A percentile compares a stretch with the other conserved stretches of the same genome.
phyloP scores from a whole-genome alignment of 2,888 invertebrate species.

The Polyploca ridens region DNA sequence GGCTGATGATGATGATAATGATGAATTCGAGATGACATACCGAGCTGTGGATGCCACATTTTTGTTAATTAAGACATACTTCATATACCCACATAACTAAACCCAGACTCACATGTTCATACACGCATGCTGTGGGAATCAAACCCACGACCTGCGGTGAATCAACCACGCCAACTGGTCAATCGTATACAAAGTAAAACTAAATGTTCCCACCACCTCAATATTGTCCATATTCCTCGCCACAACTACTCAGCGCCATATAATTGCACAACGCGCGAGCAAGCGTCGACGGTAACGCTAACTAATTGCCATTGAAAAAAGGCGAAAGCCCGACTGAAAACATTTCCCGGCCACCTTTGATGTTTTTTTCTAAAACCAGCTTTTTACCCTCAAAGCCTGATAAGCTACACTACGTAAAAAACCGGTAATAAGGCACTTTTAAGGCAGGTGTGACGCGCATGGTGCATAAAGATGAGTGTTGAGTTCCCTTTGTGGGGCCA shows the following conservation, averaged over 20 bases:
- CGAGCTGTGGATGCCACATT: too few relatives aligned
- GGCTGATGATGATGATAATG: too few relatives aligned
- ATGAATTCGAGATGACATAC: too few relatives aligned
- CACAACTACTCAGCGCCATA: constrained; percentile 67
- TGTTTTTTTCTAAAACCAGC: constrained; percentile 69
- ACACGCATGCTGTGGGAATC: too few relatives aligned
- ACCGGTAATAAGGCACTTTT: constrained; percentile 80
- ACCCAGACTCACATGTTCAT: too few relatives aligned
- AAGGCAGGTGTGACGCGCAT: constrained; percentile 71
- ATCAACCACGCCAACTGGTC: too few relatives aligned
- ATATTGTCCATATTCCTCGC: constrained; percentile 12
- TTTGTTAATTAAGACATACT: too few relatives aligned
- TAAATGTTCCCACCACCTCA: too few relatives aligned
- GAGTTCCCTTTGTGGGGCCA: constrained; percentile 48
- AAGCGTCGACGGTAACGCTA: constrained; percentile 71
- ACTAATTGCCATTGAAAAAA: constrained; percentile 86
- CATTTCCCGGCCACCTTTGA: constrained; percentile 77
- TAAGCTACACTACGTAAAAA: constrained; percentile 76
- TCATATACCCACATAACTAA: too few relatives aligned
- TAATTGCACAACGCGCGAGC: constrained; percentile 79
- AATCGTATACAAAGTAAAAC: too few relatives aligned
- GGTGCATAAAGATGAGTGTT: constrained; percentile 62
- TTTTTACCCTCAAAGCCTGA: constrained; percentile 73
- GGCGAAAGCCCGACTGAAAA: constrained; percentile 83
- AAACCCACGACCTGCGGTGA: too few relatives aligned